A percentile compares a stretch with the other conserved stretches of the same genome.
Evolutionary conservation across 2,113 vertebrate species (phyloP).

Genomic region (Nothoprocta perdicaria): DNA sequence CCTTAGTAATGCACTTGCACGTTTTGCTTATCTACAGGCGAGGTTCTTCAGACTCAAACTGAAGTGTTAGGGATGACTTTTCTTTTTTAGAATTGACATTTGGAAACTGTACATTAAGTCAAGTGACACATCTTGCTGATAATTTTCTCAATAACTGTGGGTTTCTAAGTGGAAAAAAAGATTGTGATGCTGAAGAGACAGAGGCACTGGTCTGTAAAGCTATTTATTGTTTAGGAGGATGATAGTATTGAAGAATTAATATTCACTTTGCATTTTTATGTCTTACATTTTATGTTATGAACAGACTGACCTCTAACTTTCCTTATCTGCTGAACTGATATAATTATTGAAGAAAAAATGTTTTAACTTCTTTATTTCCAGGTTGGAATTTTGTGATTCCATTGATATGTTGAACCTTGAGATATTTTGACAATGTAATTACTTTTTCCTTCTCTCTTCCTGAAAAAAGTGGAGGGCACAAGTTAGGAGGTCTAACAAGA

Average conservation of each 20-base stretch:
- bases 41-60: background rate
- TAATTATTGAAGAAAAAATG: background rate
- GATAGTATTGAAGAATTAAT: background rate
- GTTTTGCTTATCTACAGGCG: background rate
- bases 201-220: background rate
- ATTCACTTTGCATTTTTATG: background rate
- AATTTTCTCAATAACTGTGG: background rate
- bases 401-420: background rate
- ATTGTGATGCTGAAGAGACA: background rate
- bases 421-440: background rate
- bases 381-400: background rate
- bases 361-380: slow-evolving; percentile 17
- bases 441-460: background rate
- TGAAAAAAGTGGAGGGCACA: background rate
- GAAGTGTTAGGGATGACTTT: background rate
- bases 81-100: background rate
- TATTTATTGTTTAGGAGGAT: background rate
- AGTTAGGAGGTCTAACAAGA: background rate
- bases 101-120: background rate
- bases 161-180: background rate
- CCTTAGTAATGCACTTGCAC: background rate
- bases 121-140: background rate
- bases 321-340: background rate
- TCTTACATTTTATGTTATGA: background rate
- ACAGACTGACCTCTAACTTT: background rate